Evolutionary conservation across 2,888 invertebrate genomes (phyloP), one percentile per base, ranked within the genome.

Genomic region (Andrena praecox): DNA sequence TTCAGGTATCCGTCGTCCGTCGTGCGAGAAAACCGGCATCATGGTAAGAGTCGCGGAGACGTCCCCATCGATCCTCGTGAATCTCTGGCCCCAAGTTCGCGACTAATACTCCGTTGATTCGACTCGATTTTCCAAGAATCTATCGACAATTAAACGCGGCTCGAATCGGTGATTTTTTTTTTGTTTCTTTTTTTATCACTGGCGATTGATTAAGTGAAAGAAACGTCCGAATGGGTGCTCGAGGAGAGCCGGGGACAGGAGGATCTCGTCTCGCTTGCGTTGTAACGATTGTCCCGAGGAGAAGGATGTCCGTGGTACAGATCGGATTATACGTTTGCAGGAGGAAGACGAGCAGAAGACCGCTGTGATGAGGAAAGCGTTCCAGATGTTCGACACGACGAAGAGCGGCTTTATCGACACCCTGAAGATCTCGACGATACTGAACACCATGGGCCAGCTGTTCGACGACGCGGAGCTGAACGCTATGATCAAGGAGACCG

Each of bases 371-470:
- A 97, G 98, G 93, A 98, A 98, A 94, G 98, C 98, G 91, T 99
- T 99, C 96, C 98, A 98, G 95, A 99, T 99, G 98, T 99, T 98
- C 93, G 99, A 99, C 95, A 98, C 98, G 87, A 97, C 97, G 89
- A 98, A 98, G 95, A 96, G 97, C 82, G 99, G 99, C 66, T 97
- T 97, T 94, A 99, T 99, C 88, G 98, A 98, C 89, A 98, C 98
- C 54, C 95, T 97, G 73, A 98, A 98, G 94, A 97, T 98, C 93
- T 97, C 98, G 86, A 98, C 98, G 90, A 98, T 99, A 91, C 95
- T 99, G 85, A 98, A 98, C 94, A 99, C 98, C 77, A 98, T 99
- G 97, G 99, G 99, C 56, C 98, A 98, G 93, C 96, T 98, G 84
- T 98, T 99, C 94, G 98, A 98, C 93, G 98, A 98, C 93, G 96